Evolutionary conservation across 37 sponge, comb jelly and placozoan genomes (phyloP).

Genomic region (Diacarnus erythraeanus): DNA sequence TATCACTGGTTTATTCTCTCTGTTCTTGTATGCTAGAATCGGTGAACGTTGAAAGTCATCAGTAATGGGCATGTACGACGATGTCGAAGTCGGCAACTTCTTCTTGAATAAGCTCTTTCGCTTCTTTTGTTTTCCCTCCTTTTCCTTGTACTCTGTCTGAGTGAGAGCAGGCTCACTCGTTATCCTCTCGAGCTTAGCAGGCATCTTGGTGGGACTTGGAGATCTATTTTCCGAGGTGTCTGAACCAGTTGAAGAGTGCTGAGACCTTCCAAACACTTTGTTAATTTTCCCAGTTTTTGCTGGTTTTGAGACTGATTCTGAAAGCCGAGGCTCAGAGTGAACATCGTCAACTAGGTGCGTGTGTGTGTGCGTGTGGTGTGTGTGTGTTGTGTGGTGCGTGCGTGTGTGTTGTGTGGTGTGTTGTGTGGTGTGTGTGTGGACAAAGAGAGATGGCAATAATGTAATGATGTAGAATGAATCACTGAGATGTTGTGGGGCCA

Average conservation of each 20-base stretch:
- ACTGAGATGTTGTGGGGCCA: no score
- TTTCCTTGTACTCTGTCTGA: neutral
- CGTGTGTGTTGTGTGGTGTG: no score
- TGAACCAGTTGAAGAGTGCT: neutral
- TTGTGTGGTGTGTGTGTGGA: no score
- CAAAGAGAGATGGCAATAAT: no score
- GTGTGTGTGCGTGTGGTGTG: neutral
- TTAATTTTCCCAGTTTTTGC: no score
- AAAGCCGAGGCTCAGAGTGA: neutral
- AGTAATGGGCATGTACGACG: neutral
- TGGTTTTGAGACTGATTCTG: neutral
- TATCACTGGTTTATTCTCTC: neutral
- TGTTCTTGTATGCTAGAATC: neutral
- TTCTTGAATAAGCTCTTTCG: conserved; percentile 7
- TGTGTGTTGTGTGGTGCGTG: no score
- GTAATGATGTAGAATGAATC: no score
- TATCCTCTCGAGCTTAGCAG: neutral
- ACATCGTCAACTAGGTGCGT: no score
- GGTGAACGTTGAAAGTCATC: conserved; percentile 7
- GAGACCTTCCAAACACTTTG: no score
- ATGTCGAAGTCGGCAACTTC: neutral
- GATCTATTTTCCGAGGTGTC: neutral
- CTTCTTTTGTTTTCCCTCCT: conserved; percentile 6
- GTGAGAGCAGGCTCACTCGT: neutral
- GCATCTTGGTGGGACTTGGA: conserved; percentile 2